A percentile compares a stretch with the other conserved stretches of the same genome.
phyloP scores from a whole-genome alignment of 2,888 invertebrate genomes.

The Volucella zonaria region DNA sequence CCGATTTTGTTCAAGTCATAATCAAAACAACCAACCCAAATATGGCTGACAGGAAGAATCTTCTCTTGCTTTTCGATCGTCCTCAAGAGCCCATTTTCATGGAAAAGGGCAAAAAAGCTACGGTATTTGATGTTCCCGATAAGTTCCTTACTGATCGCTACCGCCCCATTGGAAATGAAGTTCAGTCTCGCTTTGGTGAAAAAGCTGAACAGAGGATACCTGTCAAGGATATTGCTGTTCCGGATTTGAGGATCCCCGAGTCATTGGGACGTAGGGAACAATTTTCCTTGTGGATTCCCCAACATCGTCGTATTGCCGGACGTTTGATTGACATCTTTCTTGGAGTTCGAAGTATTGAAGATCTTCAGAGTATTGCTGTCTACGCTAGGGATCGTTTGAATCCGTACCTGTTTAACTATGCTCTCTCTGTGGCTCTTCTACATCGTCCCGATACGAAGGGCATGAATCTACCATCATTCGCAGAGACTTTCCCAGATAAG shows the following conservation, averaged over 20 bases:
- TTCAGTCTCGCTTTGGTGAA: conserved; percentile 84
- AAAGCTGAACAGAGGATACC: conserved; percentile 83
- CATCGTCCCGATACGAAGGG: conserved; percentile 85
- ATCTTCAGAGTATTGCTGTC: conserved; percentile 86
- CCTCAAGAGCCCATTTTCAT: conserved; percentile 89
- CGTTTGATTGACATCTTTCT: conserved; percentile 86
- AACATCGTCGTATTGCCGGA: conserved; percentile 85
- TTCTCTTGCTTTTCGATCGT: conserved; percentile 87
- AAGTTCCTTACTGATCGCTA: conserved; percentile 84
- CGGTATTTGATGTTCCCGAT: conserved; percentile 85
- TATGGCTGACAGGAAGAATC: conserved; percentile 82
- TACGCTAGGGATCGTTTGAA: conserved; percentile 88
- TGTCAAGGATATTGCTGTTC: conserved; percentile 85
- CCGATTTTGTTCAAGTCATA: not conserved
- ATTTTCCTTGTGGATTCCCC: conserved; percentile 87
- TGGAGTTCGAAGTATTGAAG: conserved; percentile 87
- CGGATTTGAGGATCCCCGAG: conserved; percentile 85
- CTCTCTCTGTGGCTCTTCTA: conserved; percentile 88
- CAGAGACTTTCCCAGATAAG: conserved; percentile 86
- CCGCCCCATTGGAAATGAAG: conserved; percentile 80
- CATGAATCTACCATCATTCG: conserved; percentile 84
- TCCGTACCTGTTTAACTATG: conserved; percentile 90
- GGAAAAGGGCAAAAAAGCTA: conserved; percentile 86
- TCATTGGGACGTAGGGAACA: conserved; percentile 85
- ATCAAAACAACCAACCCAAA: not conserved